Evolutionary conservation across 2,888 invertebrate genomes (phyloP).

Genomic region (Erannis defoliaria): DNA sequence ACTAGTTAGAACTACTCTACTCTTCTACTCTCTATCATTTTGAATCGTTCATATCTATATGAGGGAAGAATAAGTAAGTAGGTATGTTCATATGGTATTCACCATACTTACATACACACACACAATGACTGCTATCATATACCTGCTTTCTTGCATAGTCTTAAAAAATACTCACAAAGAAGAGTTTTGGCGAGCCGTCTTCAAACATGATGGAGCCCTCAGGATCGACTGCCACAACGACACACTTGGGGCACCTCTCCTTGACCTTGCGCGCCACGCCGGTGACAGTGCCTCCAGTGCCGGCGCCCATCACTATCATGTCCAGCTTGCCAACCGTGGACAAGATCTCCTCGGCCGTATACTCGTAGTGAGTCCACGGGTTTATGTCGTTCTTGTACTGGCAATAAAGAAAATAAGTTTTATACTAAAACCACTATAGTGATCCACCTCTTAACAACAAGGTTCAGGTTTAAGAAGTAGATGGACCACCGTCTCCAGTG

Average conservation of each 20-base stretch:
- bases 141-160: too few species aligned
- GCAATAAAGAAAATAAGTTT: constrained; percentile 31
- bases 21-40: too few species aligned
- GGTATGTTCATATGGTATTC: too few species aligned
- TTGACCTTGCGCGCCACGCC: constrained; percentile 96
- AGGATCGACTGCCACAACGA: constrained; percentile 95
- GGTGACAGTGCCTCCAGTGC: constrained; percentile 97
- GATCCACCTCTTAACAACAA: too few species aligned
- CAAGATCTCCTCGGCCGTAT: constrained; percentile 96
- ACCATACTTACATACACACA: too few species aligned
- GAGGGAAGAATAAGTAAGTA: too few species aligned
- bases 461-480: too few species aligned
- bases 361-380: constrained; percentile 97
- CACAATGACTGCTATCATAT: too few species aligned
- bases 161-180: constrained; percentile 51
- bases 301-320: constrained; percentile 93
- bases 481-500: too few species aligned
- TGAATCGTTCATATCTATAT: too few species aligned
- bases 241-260: constrained; percentile 91
- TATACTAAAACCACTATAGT: too few species aligned
- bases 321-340: constrained; percentile 90
- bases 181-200: constrained; percentile 85
- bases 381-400: constrained; percentile 95
- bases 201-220: constrained; percentile 87
- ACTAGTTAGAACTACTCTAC: too few species aligned